phyloP scores from a whole-genome alignment of 2,113 vertebrate species.

The Platysteira castanea region DNA sequence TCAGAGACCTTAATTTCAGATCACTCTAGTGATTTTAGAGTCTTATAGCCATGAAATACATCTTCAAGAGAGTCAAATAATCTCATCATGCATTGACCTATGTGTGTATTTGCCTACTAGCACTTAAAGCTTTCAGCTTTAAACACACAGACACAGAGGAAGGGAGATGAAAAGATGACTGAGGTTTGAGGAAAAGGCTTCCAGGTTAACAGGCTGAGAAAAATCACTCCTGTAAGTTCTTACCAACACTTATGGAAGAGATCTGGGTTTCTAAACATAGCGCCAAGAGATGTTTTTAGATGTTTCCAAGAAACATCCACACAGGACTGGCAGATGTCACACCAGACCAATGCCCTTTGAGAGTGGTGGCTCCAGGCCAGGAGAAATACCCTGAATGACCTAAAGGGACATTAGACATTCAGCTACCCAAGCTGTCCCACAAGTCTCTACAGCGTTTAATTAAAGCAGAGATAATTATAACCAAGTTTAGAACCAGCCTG shows the following conservation, averaged over 20 bases:
- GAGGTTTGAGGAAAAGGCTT: not conserved
- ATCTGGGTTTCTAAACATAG: not conserved
- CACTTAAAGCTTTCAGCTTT: not conserved
- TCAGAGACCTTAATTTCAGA: not conserved
- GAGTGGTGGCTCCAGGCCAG: not conserved
- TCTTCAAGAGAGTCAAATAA: not conserved
- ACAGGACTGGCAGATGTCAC: not conserved
- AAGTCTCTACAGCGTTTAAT: not conserved
- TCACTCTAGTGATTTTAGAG: not conserved
- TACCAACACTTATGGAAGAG: not conserved
- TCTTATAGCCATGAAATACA: not conserved
- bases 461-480: not conserved
- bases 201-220: not conserved
- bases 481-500: not conserved
- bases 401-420: not conserved
- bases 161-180: not conserved
- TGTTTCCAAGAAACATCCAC: not conserved
- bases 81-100: not conserved
- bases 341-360: not conserved
- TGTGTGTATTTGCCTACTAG: not conserved
- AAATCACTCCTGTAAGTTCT: not conserved
- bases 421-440: accelerated
- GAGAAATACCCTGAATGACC: not conserved
- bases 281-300: not conserved
- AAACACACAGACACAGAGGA: not conserved